Percentiles rank a stretch among this genome's conserved stretches.
These are phyloP conservation scores for Drosophila santomea DNA, from an alignment of 1,140 invertebrate genomes.

Conservation along the genomic window DNA sequence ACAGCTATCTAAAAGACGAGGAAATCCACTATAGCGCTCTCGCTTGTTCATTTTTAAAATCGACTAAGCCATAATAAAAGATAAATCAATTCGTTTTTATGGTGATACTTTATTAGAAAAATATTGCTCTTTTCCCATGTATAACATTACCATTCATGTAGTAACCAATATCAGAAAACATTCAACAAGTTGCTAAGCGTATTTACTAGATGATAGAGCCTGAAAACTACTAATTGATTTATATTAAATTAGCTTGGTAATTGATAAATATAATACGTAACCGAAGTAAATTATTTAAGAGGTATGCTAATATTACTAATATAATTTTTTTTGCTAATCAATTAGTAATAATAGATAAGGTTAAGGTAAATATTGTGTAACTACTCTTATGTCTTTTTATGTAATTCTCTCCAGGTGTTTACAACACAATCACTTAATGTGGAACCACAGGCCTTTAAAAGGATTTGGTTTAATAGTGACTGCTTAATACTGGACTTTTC, in stretches of 20 bases:
- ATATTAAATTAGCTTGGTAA: conserved; percentile 44
- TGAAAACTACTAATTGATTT: conserved; percentile 54
- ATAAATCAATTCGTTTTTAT: conserved; percentile 5
- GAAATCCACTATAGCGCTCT: too few relatives aligned
- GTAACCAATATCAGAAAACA: conserved; percentile 68
- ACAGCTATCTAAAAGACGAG: too few relatives aligned
- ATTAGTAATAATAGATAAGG: conserved; percentile 23
- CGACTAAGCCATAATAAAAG: too few relatives aligned
- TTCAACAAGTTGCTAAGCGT: conserved; percentile 60
- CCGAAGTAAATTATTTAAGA: conserved; percentile 63
- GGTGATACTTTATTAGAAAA: conserved; percentile 73
- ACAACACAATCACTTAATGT: conserved; percentile 79
- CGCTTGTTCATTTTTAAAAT: too few relatives aligned
- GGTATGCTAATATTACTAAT: conserved; percentile 63
- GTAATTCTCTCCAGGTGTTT: conserved; percentile 80
- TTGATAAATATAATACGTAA: conserved; percentile 66
- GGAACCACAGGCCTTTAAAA: conserved; percentile 67
- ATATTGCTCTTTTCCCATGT: conserved; percentile 76
- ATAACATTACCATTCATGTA: conserved; percentile 72
- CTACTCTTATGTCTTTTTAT: conserved; percentile 72
- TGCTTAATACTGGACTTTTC: conserved; percentile 65
- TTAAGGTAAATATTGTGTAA: conserved; percentile 58
- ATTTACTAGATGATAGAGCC: conserved; percentile 44
- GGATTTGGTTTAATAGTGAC: conserved; percentile 27
- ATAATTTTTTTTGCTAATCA: conserved; percentile 55